phyloP scores from a whole-genome alignment of 92 coral and sea anemone species.

The Montipora capitata region DNA sequence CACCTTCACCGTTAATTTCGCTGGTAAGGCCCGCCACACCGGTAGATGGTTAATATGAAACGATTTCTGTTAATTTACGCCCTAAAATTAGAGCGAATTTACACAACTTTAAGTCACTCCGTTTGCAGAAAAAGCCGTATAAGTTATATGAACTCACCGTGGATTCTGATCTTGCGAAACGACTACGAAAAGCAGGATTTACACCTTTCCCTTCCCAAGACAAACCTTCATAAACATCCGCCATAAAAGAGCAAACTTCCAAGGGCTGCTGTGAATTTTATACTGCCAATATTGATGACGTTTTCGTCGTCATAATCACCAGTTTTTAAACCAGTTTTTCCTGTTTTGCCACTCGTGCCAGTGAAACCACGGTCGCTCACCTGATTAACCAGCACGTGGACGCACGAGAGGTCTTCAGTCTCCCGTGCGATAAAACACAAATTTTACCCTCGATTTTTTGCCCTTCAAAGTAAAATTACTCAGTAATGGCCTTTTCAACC shows the following conservation, averaged over 20 bases:
- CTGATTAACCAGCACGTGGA: too few relatives aligned
- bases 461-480: too few relatives aligned
- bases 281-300: neutral
- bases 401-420: too few relatives aligned
- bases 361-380: constrained; percentile 8
- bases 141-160: constrained; percentile 1
- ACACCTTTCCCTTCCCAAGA: accelerated
- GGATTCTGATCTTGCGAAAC: neutral
- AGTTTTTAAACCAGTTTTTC: constrained; percentile 35
- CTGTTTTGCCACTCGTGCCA: neutral
- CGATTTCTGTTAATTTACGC: too few relatives aligned
- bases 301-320: constrained; percentile 20
- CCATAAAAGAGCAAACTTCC: constrained; percentile 12
- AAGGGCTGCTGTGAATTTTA: neutral
- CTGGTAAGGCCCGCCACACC: neutral
- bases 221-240: constrained; percentile 6
- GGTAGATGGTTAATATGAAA: too few relatives aligned
- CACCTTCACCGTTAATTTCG: neutral
- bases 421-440: too few relatives aligned
- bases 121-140: too few relatives aligned
- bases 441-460: too few relatives aligned
- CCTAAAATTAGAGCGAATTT: too few relatives aligned
- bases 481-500: too few relatives aligned
- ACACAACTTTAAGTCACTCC: too few relatives aligned
- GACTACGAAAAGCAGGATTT: neutral